These are phyloP conservation scores for Tetraneura akinire DNA, from an alignment of 1,140 invertebrate genomes.

Conservation along the genomic window DNA sequence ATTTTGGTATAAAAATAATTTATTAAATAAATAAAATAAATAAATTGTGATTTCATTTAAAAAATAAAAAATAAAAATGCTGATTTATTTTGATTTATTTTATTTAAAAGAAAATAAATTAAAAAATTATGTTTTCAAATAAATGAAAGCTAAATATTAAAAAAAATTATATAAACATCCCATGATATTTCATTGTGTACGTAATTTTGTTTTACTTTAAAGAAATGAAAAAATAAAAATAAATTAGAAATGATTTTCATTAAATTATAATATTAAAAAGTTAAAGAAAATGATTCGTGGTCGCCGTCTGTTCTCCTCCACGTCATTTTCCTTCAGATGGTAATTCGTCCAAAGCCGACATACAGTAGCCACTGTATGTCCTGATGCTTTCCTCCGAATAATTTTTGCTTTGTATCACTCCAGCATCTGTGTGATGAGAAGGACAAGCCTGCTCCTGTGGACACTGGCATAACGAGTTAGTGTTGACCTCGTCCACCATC, in stretches of 20 bases:
- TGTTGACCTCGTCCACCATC: slow-evolving; percentile 85
- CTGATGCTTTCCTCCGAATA: slow-evolving; percentile 77
- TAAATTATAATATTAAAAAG: not conserved
- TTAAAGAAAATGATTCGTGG: not conserved
- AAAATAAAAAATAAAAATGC: slow-evolving; percentile 7
- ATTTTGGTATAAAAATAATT: slow-evolving; percentile 49
- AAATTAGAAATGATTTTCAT: not conserved
- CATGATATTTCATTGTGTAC: not conserved
- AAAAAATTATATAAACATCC: not conserved
- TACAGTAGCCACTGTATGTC: slow-evolving; percentile 86
- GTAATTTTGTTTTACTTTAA: not conserved
- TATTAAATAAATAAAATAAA: slow-evolving; percentile 27
- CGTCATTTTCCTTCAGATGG: too few relatives aligned
- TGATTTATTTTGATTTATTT: slow-evolving; percentile 19
- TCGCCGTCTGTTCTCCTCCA: not conserved
- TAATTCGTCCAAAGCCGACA: slow-evolving; percentile 59
- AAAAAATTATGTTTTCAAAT: not conserved
- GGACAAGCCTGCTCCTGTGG: slow-evolving; percentile 78
- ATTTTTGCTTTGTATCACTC: slow-evolving; percentile 78
- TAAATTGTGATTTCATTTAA: slow-evolving; percentile 6
- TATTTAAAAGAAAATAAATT: not conserved
- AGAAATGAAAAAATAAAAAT: not conserved
- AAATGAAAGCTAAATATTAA: not conserved
- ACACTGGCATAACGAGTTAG: slow-evolving; percentile 83
- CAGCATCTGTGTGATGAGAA: slow-evolving; percentile 77